Evolutionary conservation across 2,113 vertebrate species (phyloP).

Genomic region (Peromyscus californicus): DNA sequence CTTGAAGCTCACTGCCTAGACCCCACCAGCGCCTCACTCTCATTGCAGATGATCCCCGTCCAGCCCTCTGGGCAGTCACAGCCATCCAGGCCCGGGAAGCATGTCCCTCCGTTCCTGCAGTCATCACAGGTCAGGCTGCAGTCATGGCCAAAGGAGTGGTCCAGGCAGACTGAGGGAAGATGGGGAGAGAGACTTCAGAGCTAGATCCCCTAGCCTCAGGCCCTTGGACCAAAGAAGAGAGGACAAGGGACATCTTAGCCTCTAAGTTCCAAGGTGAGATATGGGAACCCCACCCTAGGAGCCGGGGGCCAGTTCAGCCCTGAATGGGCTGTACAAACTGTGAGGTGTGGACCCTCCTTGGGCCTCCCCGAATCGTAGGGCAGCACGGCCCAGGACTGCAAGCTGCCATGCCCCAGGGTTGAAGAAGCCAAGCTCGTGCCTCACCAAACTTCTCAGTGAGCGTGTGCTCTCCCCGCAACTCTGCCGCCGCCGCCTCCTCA

Average conservation of each 20-base stretch:
- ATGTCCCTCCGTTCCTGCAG: constrained; percentile 92
- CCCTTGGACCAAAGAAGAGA: background rate
- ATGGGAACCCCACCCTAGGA: background rate
- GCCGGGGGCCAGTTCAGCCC: background rate
- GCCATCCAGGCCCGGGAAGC: constrained; percentile 85
- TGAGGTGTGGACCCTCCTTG: background rate
- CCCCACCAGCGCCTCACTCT: constrained; percentile 89
- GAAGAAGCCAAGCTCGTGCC: background rate
- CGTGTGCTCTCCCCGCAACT: constrained; percentile 93
- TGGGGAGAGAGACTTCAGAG: background rate
- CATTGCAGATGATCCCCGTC: constrained; percentile 94
- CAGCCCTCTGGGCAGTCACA: constrained; percentile 93
- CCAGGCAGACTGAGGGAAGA: constrained; percentile 92
- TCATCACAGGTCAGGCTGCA: constrained; percentile 96
- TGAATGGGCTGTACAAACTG: rapidly evolving
- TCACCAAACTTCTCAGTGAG: constrained; percentile 94
- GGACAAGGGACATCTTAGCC: rapidly evolving
- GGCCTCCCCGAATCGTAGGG: background rate
- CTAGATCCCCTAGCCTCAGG: background rate
- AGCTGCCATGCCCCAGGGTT: rapidly evolving
- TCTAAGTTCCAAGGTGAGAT: rapidly evolving
- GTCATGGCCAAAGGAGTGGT: constrained; percentile 93
- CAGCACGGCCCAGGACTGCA: background rate
- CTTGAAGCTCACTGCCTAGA: rapidly evolving
- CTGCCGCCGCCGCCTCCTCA: constrained; percentile 89